phyloP scores from a whole-genome alignment of 2,797 vertebrate genomes.

The Sorex maritimensis region DNA sequence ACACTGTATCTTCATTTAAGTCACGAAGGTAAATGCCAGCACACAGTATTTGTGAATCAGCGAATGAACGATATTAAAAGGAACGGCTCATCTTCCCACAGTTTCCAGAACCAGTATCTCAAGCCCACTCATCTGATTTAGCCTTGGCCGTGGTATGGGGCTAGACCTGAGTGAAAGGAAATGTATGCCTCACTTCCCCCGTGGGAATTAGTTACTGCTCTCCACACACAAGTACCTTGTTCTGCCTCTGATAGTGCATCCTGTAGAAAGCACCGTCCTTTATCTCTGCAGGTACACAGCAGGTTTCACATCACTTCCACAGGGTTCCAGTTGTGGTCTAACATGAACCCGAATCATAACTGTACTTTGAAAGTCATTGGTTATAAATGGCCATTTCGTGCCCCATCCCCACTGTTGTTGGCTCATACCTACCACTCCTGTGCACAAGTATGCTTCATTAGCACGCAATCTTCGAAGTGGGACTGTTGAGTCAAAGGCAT shows the following conservation, averaged over 20 bases:
- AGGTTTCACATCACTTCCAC: no score
- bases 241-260: background rate
- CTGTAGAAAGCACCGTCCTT: background rate
- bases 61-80: conserved; percentile 11
- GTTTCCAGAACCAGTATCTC: background rate
- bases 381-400: conserved; percentile 15
- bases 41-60: conserved; percentile 14
- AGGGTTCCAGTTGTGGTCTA: no score
- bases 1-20: background rate
- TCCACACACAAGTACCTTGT: background rate
- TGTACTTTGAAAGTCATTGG: conserved; percentile 15
- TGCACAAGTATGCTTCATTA: conserved; percentile 52
- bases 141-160: background rate
- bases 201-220: background rate
- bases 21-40: conserved; percentile 40
- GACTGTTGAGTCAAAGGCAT: background rate
- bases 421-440: background rate
- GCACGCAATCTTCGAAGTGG: conserved; percentile 41
- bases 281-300: background rate
- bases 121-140: background rate
- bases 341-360: background rate
- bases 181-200: background rate
- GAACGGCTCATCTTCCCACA: background rate
- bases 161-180: background rate
- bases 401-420: background rate